These are phyloP conservation scores for Dasyurus viverrinus DNA, from an alignment of 2,113 vertebrate species.

Conservation along the genomic window DNA sequence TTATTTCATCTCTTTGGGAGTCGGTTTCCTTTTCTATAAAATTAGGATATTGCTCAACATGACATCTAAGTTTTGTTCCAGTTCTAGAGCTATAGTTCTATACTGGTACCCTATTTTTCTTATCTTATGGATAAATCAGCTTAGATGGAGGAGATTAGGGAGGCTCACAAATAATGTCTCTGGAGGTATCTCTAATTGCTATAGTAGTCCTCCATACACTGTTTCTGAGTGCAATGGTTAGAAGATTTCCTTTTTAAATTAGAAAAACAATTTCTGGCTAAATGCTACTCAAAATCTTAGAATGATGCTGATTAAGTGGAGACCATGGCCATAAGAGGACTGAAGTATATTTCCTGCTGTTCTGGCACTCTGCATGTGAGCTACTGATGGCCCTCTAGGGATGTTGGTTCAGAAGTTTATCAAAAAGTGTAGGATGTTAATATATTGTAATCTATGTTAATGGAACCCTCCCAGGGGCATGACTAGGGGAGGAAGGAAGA, in stretches of 20 bases:
- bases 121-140: neutral
- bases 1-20: neutral
- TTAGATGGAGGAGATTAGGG: neutral
- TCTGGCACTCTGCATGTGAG: neutral
- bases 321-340: neutral
- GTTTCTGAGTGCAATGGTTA: neutral
- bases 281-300: neutral
- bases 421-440: neutral
- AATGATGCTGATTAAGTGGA: neutral
- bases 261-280: neutral
- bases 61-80: neutral
- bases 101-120: neutral
- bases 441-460: constrained; percentile 3
- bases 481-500: neutral
- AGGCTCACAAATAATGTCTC: neutral
- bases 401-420: neutral
- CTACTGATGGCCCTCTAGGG: neutral
- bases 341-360: neutral
- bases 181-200: neutral
- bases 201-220: neutral
- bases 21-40: neutral
- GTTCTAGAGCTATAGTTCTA: neutral
- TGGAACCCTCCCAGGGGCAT: neutral
- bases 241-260: neutral
- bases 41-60: neutral